Evolutionary conservation across 2,797 vertebrate species (phyloP).

Genomic region (Kryptopterus vitreolus): DNA sequence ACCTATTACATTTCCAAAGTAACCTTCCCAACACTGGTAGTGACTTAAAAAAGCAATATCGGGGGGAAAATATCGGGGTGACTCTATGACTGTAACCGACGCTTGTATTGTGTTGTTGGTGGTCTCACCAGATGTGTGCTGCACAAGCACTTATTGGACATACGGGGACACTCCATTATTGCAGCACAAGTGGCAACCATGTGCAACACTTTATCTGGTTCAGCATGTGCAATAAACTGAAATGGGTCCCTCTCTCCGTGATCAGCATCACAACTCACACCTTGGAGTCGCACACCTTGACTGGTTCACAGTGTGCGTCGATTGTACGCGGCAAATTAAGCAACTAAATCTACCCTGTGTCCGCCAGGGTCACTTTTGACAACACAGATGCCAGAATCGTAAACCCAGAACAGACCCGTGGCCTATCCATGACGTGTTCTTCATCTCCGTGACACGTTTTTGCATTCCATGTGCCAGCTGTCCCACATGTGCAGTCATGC

Average conservation of each 20-base stretch:
- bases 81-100: background rate
- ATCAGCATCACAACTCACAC: background rate
- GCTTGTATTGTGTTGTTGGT: background rate
- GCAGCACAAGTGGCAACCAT: background rate
- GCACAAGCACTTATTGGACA: background rate
- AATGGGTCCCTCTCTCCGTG: background rate
- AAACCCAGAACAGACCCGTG: background rate
- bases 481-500: background rate
- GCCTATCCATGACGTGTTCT: background rate
- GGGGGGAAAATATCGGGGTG: background rate
- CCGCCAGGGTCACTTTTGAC: background rate
- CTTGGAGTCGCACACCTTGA: background rate
- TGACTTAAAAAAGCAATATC: too few relatives aligned
- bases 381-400: background rate
- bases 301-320: background rate
- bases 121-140: background rate
- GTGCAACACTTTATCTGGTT: background rate
- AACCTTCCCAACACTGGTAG: too few relatives aligned
- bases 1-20: too few relatives aligned
- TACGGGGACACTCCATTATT: background rate
- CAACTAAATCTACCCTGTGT: background rate
- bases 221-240: conserved; percentile 1
- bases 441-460: background rate
- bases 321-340: background rate
- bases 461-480: background rate